Conservation (phyloP, 2,113 vertebrate species). For the Peromyscus californicus region DNA sequence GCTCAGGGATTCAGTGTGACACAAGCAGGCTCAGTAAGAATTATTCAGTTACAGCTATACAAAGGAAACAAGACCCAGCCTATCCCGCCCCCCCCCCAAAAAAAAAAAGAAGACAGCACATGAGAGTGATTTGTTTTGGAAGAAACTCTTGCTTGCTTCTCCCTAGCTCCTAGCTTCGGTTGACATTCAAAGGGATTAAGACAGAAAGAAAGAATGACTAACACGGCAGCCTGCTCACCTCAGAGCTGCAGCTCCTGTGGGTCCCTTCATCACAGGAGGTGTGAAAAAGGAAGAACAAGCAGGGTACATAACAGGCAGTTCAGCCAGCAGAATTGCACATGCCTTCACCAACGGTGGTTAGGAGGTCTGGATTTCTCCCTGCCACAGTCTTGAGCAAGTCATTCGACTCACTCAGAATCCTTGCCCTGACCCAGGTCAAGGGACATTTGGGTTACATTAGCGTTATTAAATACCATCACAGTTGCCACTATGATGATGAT, state of each 20-base stretch:
- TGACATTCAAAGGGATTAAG: constrained; percentile 52
- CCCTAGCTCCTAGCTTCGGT: constrained; percentile 3
- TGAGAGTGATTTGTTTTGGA: constrained; percentile 5
- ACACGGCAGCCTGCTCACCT: neutral
- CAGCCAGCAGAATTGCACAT: neutral
- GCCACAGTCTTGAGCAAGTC: neutral
- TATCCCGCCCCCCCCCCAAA: too few relatives aligned
- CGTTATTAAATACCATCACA: neutral
- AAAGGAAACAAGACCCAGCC: constrained; percentile 42
- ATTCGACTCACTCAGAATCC: neutral
- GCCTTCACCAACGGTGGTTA: rapidly evolving
- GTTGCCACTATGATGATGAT: neutral
- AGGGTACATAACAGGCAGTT: neutral
- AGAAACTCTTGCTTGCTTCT: constrained; percentile 42
- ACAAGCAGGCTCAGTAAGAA: neutral
- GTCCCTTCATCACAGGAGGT: neutral
- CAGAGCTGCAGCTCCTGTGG: neutral
- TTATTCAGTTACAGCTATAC: constrained; percentile 54
- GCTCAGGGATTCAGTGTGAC: neutral
- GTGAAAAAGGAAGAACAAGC: too few relatives aligned
- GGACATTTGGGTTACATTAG: neutral
- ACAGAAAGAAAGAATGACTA: neutral
- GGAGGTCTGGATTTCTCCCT: neutral
- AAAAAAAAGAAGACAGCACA: neutral
- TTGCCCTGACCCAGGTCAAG: neutral